Percentiles rank a stretch among this genome's conserved stretches.
Evolutionary conservation across 2,888 invertebrate species (phyloP).

Genomic region (Erebia epiphron): DNA sequence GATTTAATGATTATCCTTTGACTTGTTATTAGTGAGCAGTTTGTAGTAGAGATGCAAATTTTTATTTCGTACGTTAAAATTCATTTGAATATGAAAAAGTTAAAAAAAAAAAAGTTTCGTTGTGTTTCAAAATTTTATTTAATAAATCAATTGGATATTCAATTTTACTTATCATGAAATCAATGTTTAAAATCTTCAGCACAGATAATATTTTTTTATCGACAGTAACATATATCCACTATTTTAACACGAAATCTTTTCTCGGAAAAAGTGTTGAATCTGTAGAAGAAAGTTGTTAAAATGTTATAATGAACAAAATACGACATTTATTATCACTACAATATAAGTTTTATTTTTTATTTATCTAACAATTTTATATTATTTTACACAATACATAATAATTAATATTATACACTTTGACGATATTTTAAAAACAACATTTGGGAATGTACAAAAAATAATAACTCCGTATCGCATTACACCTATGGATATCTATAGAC

Average conservation of each 20-base stretch:
- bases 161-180: not conserved
- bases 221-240: not conserved
- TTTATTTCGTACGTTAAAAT: too few relatives aligned
- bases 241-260: constrained; percentile 18
- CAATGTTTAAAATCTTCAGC: too few relatives aligned
- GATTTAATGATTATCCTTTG: too few relatives aligned
- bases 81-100: too few relatives aligned
- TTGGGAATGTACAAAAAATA: constrained; percentile 63
- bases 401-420: constrained; percentile 33
- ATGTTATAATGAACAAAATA: constrained; percentile 7
- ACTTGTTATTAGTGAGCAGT: too few relatives aligned
- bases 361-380: constrained; percentile 36
- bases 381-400: constrained; percentile 29
- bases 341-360: constrained; percentile 24
- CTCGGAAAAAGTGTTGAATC: constrained; percentile 2
- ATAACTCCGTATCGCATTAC: constrained; percentile 47
- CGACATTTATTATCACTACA: constrained; percentile 8
- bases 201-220: not conserved
- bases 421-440: constrained; percentile 39
- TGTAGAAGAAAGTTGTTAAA: constrained; percentile 7
- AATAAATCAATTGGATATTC: not conserved
- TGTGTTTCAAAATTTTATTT: too few relatives aligned
- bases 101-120: too few relatives aligned
- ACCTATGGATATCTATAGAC: constrained; percentile 47
- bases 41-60: too few relatives aligned